Evolutionary conservation across 2,113 vertebrate species (phyloP), one percentile per base, ranked within the genome.

Genomic region (Nansenia antarctica): DNA sequence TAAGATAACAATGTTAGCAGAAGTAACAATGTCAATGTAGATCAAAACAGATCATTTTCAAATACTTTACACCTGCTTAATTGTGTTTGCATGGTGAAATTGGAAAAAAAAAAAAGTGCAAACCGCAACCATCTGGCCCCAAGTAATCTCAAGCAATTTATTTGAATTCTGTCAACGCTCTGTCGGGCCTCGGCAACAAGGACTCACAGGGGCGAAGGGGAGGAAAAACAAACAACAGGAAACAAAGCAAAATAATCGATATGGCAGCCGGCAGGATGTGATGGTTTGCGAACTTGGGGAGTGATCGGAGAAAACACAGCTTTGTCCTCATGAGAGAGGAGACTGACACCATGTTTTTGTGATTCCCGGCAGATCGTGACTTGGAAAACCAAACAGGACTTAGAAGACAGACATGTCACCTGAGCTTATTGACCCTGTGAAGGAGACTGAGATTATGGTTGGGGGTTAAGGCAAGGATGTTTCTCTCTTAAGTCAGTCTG

Each of bases 131-230:
- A n/a, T n/a, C n/a, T n/a, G n/a, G n/a, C n/a, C n/a, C n/a, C n/a
- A n/a, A n/a, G n/a, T n/a, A n/a, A n/a, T n/a, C n/a, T n/a, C n/a
- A n/a, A n/a, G n/a, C n/a, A n/a, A 12, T 47, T 63, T 30, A 63
- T 79, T 65, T 76, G 18, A 65, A 76, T 76, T 76, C 62, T 63
- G 34, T 49, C 55, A 67, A 32, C 32, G 52, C 29, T n/a, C 54
- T 14, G 3, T 45, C 59, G 42, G n/a, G 61, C 53, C 27, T 65
- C 29, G 62, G 65, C 53, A 47, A 66, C 24, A 64, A 35, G 9
- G 30, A 62, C 42, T 52, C 57, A 35, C 35, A 20, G 20, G 53
- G 22, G 26, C 3, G 59, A 18, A 29, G 24, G 34, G 39, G 61
- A 27, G 11, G n/a, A 31, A 29, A 37, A 42, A 64, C 34, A 65